Evolutionary conservation across 2,888 invertebrate genomes (phyloP).

Genomic region (Cheilosia vulpina): DNA sequence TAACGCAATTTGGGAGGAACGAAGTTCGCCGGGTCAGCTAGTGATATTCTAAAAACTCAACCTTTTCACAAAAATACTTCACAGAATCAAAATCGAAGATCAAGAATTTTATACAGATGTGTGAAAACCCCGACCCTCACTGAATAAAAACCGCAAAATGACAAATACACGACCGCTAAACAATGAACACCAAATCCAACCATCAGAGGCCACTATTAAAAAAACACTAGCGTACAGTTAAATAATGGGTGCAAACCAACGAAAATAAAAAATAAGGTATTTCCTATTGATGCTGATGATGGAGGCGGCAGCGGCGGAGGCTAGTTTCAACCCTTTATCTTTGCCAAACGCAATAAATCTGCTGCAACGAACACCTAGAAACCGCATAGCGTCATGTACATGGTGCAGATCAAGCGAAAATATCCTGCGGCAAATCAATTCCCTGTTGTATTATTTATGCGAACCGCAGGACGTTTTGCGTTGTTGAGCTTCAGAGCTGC

Average conservation of each 20-base stretch:
- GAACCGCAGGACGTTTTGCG: constrained; percentile 47
- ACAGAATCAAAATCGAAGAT: too few species aligned
- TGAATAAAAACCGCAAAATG: constrained; percentile 39
- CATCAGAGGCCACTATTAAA: constrained; percentile 18
- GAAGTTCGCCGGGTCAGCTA: too few species aligned
- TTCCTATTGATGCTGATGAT: constrained; percentile 17
- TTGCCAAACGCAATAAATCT: constrained; percentile 54
- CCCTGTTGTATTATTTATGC: constrained; percentile 61
- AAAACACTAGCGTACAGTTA: not conserved
- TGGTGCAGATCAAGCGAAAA: constrained; percentile 49
- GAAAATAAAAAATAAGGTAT: not conserved
- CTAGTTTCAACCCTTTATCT: constrained; percentile 42
- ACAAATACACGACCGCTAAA: constrained; percentile 27
- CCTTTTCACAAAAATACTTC: too few species aligned
- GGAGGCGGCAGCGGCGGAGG: not conserved
- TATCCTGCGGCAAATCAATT: constrained; percentile 65
- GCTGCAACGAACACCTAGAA: constrained; percentile 50
- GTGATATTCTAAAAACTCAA: too few species aligned
- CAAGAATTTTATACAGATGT: too few species aligned
- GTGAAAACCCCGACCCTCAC: not conserved
- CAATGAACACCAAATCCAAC: constrained; percentile 20
- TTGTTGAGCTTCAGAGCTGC: constrained; percentile 3
- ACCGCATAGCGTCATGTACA: constrained; percentile 53
- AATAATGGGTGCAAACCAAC: not conserved
- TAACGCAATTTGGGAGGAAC: too few species aligned